A percentile compares a stretch with the other conserved stretches of the same genome.
Conservation (phyloP, 2,113 vertebrate genomes). For the Calidris pygmaea region DNA sequence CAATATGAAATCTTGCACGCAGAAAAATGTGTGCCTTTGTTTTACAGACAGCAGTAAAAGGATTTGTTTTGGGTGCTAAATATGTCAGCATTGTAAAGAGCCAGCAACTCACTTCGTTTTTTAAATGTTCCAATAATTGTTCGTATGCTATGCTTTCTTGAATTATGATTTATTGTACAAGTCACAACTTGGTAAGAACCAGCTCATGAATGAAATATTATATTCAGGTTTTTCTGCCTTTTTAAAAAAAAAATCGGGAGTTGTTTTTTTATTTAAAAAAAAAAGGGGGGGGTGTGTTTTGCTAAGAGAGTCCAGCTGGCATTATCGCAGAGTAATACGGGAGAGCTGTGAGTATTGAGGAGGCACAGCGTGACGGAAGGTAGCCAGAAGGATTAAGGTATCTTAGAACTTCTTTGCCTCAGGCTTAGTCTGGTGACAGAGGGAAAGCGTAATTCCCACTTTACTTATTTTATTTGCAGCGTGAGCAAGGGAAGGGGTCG, state of each 20-base stretch:
- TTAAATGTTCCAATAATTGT: constrained; percentile 39
- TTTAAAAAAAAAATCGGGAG: neutral
- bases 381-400: constrained; percentile 66
- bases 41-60: constrained; percentile 39
- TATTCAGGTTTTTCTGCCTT: neutral
- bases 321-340: constrained; percentile 12
- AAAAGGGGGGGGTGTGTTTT: neutral
- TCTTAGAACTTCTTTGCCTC: constrained; percentile 65
- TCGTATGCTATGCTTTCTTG: neutral
- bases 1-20: neutral
- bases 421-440: constrained; percentile 61
- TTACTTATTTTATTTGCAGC: constrained; percentile 5
- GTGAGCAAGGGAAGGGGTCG: neutral
- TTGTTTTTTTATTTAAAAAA: neutral
- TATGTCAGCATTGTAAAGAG: constrained; percentile 31
- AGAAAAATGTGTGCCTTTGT: constrained; percentile 30
- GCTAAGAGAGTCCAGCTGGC: constrained; percentile 32
- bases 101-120: constrained; percentile 24
- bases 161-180: constrained; percentile 16
- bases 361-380: constrained; percentile 44
- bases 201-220: neutral
- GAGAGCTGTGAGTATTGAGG: constrained; percentile 11
- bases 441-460: constrained; percentile 23
- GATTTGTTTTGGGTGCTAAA: constrained; percentile 54
- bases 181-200: constrained; percentile 9